These are phyloP conservation scores for Dreissena rostriformis DNA, from an alignment of 1,140 invertebrate species.

Conservation along the genomic window DNA sequence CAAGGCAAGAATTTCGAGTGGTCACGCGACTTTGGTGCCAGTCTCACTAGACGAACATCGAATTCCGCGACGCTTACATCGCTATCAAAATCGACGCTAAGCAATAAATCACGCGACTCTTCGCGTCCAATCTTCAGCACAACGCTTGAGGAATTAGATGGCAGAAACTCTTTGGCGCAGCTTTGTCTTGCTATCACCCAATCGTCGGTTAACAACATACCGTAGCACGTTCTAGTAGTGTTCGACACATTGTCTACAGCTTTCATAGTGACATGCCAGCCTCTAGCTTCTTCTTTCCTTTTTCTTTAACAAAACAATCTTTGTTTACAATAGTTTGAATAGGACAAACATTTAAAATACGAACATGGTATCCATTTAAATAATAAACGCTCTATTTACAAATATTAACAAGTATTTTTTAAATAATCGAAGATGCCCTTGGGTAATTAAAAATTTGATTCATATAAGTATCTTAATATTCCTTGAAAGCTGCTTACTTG, in stretches of 20 bases:
- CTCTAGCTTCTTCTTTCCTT: constrained; percentile 39
- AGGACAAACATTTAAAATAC: no score
- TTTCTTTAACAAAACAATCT: constrained; percentile 15
- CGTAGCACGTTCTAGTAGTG: constrained; percentile 24
- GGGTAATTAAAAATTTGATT: no score
- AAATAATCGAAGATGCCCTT: no score
- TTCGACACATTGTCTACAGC: constrained; percentile 8
- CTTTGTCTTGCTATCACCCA: constrained; percentile 34
- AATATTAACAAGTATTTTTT: no score
- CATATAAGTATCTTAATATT: no score
- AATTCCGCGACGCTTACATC: constrained; percentile 11
- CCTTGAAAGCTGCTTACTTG: constrained; percentile 15
- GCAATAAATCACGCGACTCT: constrained; percentile 22
- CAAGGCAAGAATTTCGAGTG: constrained; percentile 17
- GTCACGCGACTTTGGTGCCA: background rate
- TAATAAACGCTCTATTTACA: no score
- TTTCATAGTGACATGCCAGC: constrained; percentile 48
- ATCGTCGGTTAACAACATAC: constrained; percentile 24
- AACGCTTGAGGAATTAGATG: constrained; percentile 1
- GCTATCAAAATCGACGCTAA: constrained; percentile 18
- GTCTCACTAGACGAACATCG: constrained; percentile 34
- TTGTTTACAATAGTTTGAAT: no score
- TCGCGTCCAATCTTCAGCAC: constrained; percentile 46
- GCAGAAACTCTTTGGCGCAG: constrained; percentile 15
- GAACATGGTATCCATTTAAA: no score